Conservation (phyloP, 1,140 invertebrate species). For the Pemphigus obesinymphae region DNA sequence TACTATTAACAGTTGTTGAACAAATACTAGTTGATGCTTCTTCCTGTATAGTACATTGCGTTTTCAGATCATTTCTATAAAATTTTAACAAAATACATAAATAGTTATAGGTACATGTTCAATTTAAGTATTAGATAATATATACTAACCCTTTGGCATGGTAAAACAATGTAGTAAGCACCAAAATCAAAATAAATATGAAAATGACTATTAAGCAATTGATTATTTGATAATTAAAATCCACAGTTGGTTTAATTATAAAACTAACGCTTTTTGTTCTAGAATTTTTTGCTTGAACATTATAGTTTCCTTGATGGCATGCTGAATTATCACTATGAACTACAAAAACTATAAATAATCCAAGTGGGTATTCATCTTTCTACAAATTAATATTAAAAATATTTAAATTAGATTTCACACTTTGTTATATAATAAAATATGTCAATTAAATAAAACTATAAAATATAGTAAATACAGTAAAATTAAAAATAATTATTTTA, state of each 20-base stretch:
- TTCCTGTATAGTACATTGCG: background rate
- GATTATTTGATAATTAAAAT: slow-evolving; percentile 30
- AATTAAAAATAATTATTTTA: background rate
- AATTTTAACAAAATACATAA: background rate
- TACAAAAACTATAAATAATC: slow-evolving; percentile 78
- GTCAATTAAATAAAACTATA: too few species aligned
- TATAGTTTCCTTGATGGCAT: slow-evolving; percentile 53
- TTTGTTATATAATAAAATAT: slow-evolving; percentile 36
- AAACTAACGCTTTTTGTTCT: slow-evolving; percentile 53
- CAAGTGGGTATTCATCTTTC: slow-evolving; percentile 63
- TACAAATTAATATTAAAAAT: slow-evolving; percentile 50
- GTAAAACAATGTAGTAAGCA: slow-evolving; percentile 2
- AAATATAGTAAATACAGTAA: background rate
- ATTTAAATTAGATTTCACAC: slow-evolving; percentile 20
- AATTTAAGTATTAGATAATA: background rate
- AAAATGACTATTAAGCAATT: slow-evolving; percentile 7
- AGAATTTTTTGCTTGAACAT: slow-evolving; percentile 49
- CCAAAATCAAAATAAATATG: slow-evolving; percentile 10
- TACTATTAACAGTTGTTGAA: background rate
- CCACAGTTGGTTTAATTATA: slow-evolving; percentile 49
- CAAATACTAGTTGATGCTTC: slow-evolving; percentile 21
- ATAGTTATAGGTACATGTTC: background rate
- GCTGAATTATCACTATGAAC: slow-evolving; percentile 70
- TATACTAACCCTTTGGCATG: slow-evolving; percentile 6
- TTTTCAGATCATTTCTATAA: background rate